Percentiles rank a stretch among this genome's conserved stretches.
Evolutionary conservation across 2,797 vertebrate genomes (phyloP).

Genomic region (Typhlichthys subterraneus): DNA sequence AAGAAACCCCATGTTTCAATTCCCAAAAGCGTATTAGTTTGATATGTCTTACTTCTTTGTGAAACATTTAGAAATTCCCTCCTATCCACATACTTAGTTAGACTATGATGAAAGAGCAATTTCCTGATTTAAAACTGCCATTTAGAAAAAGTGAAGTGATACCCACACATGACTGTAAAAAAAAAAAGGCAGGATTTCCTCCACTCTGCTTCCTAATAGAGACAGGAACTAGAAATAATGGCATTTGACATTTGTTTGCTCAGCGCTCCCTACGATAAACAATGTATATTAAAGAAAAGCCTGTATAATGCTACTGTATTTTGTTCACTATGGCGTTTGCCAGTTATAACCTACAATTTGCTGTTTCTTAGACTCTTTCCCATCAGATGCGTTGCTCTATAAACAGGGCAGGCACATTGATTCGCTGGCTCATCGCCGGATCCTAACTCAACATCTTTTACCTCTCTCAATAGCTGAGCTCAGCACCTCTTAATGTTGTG

Average conservation of each 20-base stretch:
- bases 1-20: too few relatives aligned
- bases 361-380: slow-evolving; percentile 2
- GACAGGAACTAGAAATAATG: slow-evolving; percentile 25
- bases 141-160: slow-evolving; percentile 67
- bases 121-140: slow-evolving; percentile 65
- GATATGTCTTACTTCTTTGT: not conserved
- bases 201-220: slow-evolving; percentile 32
- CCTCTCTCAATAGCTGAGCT: slow-evolving; percentile 63
- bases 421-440: slow-evolving; percentile 57
- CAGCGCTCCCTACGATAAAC: not conserved
- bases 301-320: not conserved
- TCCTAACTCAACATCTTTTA: slow-evolving; percentile 40
- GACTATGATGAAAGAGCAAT: slow-evolving; percentile 46
- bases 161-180: slow-evolving; percentile 33
- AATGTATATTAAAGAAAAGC: slow-evolving; percentile 1
- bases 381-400: not conserved
- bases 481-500: slow-evolving; percentile 34
- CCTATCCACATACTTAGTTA: slow-evolving; percentile 22
- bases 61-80: slow-evolving; percentile 10
- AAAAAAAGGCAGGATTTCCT: slow-evolving; percentile 49
- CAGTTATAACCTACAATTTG: not conserved
- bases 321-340: slow-evolving; percentile 9
- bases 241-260: not conserved
- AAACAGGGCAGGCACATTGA: not conserved
- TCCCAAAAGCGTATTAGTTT: too few relatives aligned